Evolutionary conservation across 2,888 invertebrate species (phyloP), one percentile per base, ranked within the genome.

Genomic region (Sminthurinus aureus): DNA sequence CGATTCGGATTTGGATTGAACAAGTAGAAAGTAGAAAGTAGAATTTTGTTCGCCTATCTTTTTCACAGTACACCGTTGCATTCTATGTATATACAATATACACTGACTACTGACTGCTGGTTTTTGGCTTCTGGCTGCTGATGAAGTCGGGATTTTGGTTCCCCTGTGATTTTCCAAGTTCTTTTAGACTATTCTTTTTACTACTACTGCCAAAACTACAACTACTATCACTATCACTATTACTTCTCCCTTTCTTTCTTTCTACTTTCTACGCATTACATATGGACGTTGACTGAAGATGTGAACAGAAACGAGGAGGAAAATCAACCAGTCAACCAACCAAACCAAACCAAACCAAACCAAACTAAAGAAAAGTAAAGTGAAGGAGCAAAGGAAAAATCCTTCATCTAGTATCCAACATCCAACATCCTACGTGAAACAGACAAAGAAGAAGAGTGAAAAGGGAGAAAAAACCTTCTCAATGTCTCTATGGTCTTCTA

Each of bases 81-180:
- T 38, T 4, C 38, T 38, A 6, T 38, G 6, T 6, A 38, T 38
- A 6, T 38, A 38, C 38, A 38, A 4, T 38, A 4, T 38, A 38
- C 38, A 6, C 6, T 38, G 38, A 6, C 38, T 38, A 6, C 38
- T 38, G 38, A 6, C 38, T 38, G 38, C 38, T 38, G 81, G 73
- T 82, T n/a, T n/a, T n/a, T 38, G 38, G 38, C 38, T 38, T 1
- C 38, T 38, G 81, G 73, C 79, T 79, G 76, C 73, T 82, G 82
- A 84, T 84, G 84, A 84, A 84, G 84, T 84, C 79, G 84, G 84
- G 84, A 84, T 84, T 84, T 79, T 71, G 69, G 81, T 58, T 81
- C 81, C 81, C 81, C 74, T 58, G 81, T 81, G 81, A 74, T 81
- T 81, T 66, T 64, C 64, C 58, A 75, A 81, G 69, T 79, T 79